Base-by-base conservation (phyloP, 2,797 vertebrate genomes). In the Brachyalestes nurse region DNA sequence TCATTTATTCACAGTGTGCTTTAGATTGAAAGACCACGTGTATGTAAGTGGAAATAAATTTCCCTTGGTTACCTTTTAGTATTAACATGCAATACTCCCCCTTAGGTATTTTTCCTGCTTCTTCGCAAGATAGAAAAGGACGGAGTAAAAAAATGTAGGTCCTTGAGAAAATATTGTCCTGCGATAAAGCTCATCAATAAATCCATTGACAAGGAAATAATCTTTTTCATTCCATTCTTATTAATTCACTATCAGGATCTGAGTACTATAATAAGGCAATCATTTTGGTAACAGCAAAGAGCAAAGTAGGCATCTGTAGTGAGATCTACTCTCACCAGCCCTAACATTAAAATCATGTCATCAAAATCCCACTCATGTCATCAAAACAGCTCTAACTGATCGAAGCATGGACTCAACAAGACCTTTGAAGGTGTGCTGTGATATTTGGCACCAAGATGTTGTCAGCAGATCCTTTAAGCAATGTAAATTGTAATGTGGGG, bases 1-100 rank as follows among this genome's bases (percentile, higher is more conserved):
- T 67, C 42, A 78, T 76, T 75, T 67, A 76, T 82, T 82, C 28
- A 76, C 55, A 61, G 10, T 51, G 76, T 55, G 60, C 64, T 72
- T 71, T 42, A 65, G 38, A 77, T 49, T 58, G 21, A 42, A 72
- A 84, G 53, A 60, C 60, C 47, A 58, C 42, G n/a, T 70, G 40
- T 34, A 60, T 69, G 47, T 72, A 79, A 79, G 78, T 34, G 25
- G 66, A 78, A 82, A 81, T 64, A 74, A 70, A 74, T 77, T 79
- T 82, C 57, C 72, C 57, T 70, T 65, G 77, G 76, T 82, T 71
- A 58, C 53, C 10, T 71, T 77, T 79, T 10, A 42, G 17, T 42
- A 78, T 78, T 78, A 74, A 67, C 47, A 58, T 55, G 57, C 17
- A 1, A 0, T 9, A 23, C 21, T 72, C 14, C 40, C 58, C 65